A percentile compares a stretch with the other conserved stretches of the same genome.
These are phyloP conservation scores for Mongoloraphidia duomilia DNA, from an alignment of 2,888 invertebrate species.

Conservation along the genomic window DNA sequence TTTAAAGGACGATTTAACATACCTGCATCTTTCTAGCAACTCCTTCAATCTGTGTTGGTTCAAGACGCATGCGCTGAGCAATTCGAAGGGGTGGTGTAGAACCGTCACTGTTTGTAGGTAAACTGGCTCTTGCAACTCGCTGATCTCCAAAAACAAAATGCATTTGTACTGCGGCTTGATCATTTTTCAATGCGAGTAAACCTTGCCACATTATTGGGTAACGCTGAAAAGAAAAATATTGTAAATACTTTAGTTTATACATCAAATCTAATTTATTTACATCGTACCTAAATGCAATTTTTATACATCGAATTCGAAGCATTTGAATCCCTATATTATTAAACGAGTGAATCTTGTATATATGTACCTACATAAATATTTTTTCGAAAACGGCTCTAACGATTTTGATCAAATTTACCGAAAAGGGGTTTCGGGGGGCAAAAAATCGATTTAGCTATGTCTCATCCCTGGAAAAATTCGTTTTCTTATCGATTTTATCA, in stretches of 20 bases:
- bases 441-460: too few species aligned
- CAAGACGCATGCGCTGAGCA: conserved; percentile 94
- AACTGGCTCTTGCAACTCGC: conserved; percentile 71
- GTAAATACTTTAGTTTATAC: background rate
- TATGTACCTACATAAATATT: too few species aligned
- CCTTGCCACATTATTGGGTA: conserved; percentile 99
- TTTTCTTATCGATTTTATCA: too few species aligned
- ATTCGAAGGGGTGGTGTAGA: conserved; percentile 79
- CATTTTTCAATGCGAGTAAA: conserved; percentile 85
- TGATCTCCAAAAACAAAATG: conserved; percentile 94
- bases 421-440: too few species aligned
- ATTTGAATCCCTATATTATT: too few species aligned
- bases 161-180: conserved; percentile 96
- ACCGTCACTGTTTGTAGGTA: conserved; percentile 74
- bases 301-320: too few species aligned
- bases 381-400: too few species aligned
- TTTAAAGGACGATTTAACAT: conserved; percentile 17
- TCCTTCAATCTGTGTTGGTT: conserved; percentile 89
- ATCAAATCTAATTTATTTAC: too few species aligned
- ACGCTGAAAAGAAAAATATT: conserved; percentile 40
- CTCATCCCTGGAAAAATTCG: too few species aligned
- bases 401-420: too few species aligned
- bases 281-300: too few species aligned
- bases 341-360: too few species aligned
- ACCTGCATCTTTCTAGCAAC: conserved; percentile 95